Evolutionary conservation across 2,113 vertebrate genomes (phyloP).

Genomic region (Diphyllodes magnificus): DNA sequence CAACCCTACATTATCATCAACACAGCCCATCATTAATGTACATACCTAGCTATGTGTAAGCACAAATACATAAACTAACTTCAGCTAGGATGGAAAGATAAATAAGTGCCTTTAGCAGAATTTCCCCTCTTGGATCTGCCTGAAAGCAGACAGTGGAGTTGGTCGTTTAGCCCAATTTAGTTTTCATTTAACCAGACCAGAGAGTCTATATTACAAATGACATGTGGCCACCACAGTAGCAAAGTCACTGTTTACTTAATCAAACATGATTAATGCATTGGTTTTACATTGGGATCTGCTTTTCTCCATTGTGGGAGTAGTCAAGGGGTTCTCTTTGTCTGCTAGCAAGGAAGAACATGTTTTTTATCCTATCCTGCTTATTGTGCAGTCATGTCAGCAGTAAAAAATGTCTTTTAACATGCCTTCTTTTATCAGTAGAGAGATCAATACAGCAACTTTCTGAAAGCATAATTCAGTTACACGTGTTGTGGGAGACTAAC

Average conservation of each 20-base stretch:
- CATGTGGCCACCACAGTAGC: not conserved
- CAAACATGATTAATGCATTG: constrained; percentile 36
- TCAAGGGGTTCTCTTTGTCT: constrained; percentile 32
- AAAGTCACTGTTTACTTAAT: not conserved
- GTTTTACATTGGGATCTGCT: constrained; percentile 17
- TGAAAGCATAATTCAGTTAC: constrained; percentile 35
- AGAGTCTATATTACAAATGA: not conserved
- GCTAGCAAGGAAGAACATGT: not conserved
- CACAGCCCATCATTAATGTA: not conserved
- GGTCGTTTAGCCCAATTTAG: constrained; percentile 11
- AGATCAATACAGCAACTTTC: constrained; percentile 53
- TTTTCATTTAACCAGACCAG: constrained; percentile 7
- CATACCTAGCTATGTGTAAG: not conserved
- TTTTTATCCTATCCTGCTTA: constrained; percentile 39
- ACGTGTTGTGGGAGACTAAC: not conserved
- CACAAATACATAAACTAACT: not conserved
- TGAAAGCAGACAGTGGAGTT: not conserved
- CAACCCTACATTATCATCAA: not conserved
- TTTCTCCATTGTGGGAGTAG: constrained; percentile 8
- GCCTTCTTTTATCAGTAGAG: constrained; percentile 33
- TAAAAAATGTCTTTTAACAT: constrained; percentile 41
- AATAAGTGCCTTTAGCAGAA: not conserved
- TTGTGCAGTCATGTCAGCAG: constrained; percentile 45
- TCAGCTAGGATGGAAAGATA: not conserved
- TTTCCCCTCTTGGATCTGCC: not conserved